Evolutionary conservation across 2,797 vertebrate species (phyloP).

Genomic region (Cirrhinus mrigala): DNA sequence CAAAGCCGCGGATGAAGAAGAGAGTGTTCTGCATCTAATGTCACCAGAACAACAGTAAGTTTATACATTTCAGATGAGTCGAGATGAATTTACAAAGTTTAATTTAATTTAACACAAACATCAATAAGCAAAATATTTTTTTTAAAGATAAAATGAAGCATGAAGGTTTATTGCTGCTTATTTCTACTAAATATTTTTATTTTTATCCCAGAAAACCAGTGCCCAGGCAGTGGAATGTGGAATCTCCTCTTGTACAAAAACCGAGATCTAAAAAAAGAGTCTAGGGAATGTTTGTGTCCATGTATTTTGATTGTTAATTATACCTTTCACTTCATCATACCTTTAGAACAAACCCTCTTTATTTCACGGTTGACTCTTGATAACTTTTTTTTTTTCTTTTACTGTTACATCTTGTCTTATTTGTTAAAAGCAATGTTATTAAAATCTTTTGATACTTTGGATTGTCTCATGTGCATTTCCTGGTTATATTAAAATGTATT

Average conservation of each 20-base stretch:
- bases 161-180: neutral
- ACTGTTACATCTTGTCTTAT: neutral
- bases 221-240: constrained; percentile 59
- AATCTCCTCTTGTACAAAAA: constrained; percentile 57
- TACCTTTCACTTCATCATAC: neutral
- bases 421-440: constrained; percentile 13
- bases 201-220: constrained; percentile 40
- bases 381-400: neutral
- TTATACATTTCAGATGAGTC: neutral
- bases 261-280: constrained; percentile 31
- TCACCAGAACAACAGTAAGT: constrained; percentile 71
- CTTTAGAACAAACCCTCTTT: neutral
- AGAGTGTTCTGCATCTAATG: constrained; percentile 62
- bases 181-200: neutral
- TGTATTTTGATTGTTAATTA: neutral
- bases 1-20: neutral
- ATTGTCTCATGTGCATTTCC: neutral
- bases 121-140: neutral
- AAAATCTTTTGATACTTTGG: neutral
- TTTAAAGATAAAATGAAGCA: neutral
- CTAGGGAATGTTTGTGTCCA: neutral
- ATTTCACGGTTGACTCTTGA: neutral
- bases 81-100: neutral
- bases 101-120: neutral
- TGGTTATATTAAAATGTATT: neutral